These are phyloP conservation scores for Trichonephila clavipes DNA, from an alignment of 1,140 invertebrate species.

Conservation along the genomic window DNA sequence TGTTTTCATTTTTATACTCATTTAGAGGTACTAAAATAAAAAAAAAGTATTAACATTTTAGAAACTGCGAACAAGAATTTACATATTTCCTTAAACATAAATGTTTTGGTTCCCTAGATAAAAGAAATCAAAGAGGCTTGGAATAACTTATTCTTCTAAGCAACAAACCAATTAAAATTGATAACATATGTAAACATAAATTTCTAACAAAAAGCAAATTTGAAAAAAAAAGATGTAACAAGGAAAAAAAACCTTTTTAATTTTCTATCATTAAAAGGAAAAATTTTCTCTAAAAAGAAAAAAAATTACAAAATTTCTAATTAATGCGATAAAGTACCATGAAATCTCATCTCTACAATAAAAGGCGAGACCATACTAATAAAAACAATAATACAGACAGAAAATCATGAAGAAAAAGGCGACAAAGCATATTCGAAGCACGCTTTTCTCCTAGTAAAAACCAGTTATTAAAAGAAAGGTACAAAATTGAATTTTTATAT, in stretches of 20 bases:
- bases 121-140: too few species aligned
- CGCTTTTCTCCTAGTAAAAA: not conserved
- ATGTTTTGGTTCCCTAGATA: too few species aligned
- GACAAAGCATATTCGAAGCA: not conserved
- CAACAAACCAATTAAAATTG: not conserved
- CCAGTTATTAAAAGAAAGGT: not conserved
- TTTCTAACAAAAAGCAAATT: too few species aligned
- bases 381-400: not conserved
- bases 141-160: not conserved
- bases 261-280: not conserved
- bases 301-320: not conserved
- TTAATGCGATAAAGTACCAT: not conserved
- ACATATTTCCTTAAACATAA: too few species aligned
- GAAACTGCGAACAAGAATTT: too few species aligned
- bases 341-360: not conserved
- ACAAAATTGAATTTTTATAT: conserved; percentile 32
- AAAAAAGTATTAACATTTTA: too few species aligned
- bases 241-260: too few species aligned
- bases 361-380: not conserved
- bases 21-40: too few species aligned
- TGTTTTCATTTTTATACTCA: too few species aligned
- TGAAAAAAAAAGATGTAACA: too few species aligned
- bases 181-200: not conserved
- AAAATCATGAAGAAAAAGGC: not conserved
- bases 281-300: not conserved